phyloP scores from a whole-genome alignment of 2,888 invertebrate genomes.

The Volucella inflata region DNA sequence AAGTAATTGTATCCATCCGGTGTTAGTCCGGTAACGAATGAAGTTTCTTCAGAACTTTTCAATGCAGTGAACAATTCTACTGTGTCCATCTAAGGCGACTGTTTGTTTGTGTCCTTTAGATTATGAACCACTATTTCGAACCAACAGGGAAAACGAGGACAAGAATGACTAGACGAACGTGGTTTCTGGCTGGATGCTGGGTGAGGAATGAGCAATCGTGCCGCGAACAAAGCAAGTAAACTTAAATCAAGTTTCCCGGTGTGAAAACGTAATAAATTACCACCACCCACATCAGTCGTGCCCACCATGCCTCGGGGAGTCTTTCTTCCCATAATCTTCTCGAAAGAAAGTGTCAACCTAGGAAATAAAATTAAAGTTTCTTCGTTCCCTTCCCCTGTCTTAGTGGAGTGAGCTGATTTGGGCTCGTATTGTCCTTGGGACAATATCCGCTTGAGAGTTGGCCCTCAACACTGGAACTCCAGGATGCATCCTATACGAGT shows the following conservation, averaged over 20 bases:
- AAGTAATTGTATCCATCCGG: slow-evolving; percentile 46
- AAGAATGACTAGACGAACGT: slow-evolving; percentile 26
- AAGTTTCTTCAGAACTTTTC: not conserved
- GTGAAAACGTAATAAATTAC: slow-evolving; percentile 71
- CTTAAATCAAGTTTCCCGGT: slow-evolving; percentile 69
- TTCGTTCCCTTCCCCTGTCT: not conserved
- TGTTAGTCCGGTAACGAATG: not conserved
- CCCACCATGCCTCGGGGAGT: no score
- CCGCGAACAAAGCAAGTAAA: slow-evolving; percentile 37
- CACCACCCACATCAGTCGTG: no score
- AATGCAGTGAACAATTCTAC: not conserved
- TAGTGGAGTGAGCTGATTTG: not conserved
- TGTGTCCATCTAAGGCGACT: slow-evolving; percentile 9
- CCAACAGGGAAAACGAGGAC: not conserved
- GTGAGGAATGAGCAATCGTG: not conserved
- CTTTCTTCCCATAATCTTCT: not conserved
- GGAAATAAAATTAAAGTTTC: slow-evolving; percentile 65
- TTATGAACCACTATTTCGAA: not conserved
- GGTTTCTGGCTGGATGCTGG: not conserved
- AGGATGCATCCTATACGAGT: slow-evolving; percentile 50
- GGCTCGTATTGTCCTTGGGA: not conserved
- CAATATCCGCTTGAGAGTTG: not conserved
- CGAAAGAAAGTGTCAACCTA: slow-evolving; percentile 59
- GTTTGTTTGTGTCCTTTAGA: slow-evolving; percentile 33
- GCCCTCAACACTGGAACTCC: not conserved